phyloP scores from a whole-genome alignment of 2,113 vertebrate species.

The Vimba vimba region DNA sequence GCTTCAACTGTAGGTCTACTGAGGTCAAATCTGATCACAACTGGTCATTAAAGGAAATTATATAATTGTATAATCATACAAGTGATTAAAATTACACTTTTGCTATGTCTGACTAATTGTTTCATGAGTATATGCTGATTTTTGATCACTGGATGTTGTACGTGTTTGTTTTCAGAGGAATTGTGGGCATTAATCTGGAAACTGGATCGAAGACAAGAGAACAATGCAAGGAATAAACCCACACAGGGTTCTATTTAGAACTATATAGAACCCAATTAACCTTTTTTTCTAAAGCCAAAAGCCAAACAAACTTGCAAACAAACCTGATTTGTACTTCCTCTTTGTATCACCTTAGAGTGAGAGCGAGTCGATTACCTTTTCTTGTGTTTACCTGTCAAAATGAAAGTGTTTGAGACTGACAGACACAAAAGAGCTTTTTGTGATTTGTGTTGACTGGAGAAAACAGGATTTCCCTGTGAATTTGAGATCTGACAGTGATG shows the following conservation, averaged over 20 bases:
- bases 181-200: neutral
- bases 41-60: too few species aligned
- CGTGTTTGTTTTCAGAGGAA: neutral
- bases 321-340: slow-evolving; percentile 2
- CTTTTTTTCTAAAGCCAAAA: neutral
- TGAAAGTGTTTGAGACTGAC: slow-evolving; percentile 40
- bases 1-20: too few species aligned
- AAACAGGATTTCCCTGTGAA: slow-evolving; percentile 30
- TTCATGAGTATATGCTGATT: neutral
- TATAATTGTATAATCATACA: too few species aligned
- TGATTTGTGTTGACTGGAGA: slow-evolving; percentile 31
- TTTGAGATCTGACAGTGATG: slow-evolving; percentile 47
- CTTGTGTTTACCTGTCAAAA: slow-evolving; percentile 40
- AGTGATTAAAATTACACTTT: too few species aligned
- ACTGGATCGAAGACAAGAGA: neutral
- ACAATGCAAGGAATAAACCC: neutral
- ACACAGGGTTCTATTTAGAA: neutral
- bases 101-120: too few species aligned
- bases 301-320: neutral
- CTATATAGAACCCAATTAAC: too few species aligned
- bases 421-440: slow-evolving; percentile 40
- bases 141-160: neutral
- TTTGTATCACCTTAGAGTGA: neutral
- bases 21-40: too few species aligned
- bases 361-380: slow-evolving; percentile 16